Percentiles rank a stretch among this genome's conserved stretches.
These are phyloP conservation scores for Kuschelorhynchus macadamiae DNA, from an alignment of 2,888 invertebrate genomes.

Conservation along the genomic window DNA sequence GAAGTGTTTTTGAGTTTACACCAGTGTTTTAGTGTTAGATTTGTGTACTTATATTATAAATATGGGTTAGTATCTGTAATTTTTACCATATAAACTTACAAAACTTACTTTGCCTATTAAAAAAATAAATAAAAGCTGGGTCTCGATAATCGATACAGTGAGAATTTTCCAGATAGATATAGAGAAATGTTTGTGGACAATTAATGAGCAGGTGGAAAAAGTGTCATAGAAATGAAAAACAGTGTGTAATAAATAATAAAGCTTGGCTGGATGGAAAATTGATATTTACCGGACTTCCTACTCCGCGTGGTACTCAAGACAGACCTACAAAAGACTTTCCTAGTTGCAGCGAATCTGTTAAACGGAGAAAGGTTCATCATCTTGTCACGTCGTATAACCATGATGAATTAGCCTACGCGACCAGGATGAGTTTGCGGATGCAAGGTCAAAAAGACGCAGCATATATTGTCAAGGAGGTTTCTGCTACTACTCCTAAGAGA, in stretches of 20 bases:
- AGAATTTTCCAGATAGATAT: too few species aligned
- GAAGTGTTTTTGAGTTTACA: too few species aligned
- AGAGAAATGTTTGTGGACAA: too few species aligned
- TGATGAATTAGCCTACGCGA: constrained; percentile 18
- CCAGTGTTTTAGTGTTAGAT: too few species aligned
- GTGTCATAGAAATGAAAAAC: constrained; percentile 22
- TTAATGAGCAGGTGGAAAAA: constrained; percentile 8
- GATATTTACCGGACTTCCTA: background rate
- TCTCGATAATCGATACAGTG: too few species aligned
- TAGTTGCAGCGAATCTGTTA: constrained; percentile 6
- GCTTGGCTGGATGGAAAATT: background rate
- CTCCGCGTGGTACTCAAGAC: constrained; percentile 54
- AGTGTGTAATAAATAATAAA: constrained; percentile 13
- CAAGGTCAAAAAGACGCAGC: constrained; percentile 33
- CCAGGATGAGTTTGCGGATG: constrained; percentile 10
- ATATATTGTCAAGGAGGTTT: constrained; percentile 28
- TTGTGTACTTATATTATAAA: too few species aligned
- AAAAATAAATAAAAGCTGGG: too few species aligned
- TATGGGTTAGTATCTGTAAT: too few species aligned
- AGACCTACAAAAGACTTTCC: constrained; percentile 65
- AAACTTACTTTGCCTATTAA: too few species aligned
- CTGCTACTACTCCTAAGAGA: background rate
- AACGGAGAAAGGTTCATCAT: constrained; percentile 9
- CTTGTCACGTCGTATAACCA: constrained; percentile 2
- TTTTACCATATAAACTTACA: too few species aligned